Percentiles rank a stretch among this genome's conserved stretches.
These are phyloP conservation scores for Enteromius radiatus DNA, from an alignment of 2,797 vertebrate genomes.

Conservation along the genomic window DNA sequence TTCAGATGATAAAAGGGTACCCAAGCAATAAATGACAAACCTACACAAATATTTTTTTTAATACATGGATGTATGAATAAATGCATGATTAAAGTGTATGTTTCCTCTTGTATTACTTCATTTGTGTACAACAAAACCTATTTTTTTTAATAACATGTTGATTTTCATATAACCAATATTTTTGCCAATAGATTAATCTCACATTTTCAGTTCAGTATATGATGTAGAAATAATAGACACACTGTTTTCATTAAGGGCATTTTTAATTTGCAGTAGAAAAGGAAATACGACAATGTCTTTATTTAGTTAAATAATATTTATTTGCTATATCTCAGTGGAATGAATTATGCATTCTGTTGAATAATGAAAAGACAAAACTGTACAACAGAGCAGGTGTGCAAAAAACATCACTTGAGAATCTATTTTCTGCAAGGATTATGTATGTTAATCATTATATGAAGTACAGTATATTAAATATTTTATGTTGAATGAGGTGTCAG, in stretches of 20 bases:
- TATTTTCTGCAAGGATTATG: background rate
- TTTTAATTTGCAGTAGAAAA: background rate
- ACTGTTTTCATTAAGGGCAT: background rate
- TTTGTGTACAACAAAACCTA: background rate
- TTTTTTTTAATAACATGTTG: background rate
- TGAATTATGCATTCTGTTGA: background rate
- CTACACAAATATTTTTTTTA: background rate
- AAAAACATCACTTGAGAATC: background rate
- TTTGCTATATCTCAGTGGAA: background rate
- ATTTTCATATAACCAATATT: background rate
- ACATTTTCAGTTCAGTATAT: too few species aligned
- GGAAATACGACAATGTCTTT: background rate
- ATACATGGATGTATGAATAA: background rate
- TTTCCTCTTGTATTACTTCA: background rate
- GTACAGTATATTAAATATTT: conserved; percentile 7
- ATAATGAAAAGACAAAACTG: conserved; percentile 29
- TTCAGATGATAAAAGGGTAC: background rate
- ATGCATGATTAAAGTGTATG: background rate
- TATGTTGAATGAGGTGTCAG: background rate
- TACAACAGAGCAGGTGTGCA: conserved; percentile 9
- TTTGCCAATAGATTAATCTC: background rate
- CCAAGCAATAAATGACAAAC: background rate
- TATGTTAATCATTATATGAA: background rate
- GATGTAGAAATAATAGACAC: background rate
- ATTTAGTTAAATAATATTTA: background rate